These are phyloP conservation scores for Neolamprologus sp. DNA, from an alignment of 2,113 vertebrate genomes.

Conservation along the genomic window DNA sequence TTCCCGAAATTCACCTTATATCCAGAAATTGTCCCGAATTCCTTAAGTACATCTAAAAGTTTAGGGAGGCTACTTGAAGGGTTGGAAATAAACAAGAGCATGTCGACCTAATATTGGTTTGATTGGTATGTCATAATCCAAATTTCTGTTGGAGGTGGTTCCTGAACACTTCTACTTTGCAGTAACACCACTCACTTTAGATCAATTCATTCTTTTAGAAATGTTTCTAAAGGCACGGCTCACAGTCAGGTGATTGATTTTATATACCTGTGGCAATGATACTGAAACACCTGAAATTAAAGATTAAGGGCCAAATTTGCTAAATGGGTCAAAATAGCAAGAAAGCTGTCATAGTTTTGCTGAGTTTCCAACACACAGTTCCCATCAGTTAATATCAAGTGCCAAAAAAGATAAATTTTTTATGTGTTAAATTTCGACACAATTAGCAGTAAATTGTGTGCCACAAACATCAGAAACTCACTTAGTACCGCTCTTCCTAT, in stretches of 20 bases:
- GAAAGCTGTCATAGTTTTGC: background rate
- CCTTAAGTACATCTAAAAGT: too few species aligned
- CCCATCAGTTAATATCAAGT: background rate
- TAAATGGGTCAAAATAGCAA: background rate
- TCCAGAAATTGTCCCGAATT: too few species aligned
- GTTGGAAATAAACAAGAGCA: too few species aligned
- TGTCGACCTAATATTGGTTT: background rate
- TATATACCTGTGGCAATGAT: background rate
- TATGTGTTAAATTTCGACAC: background rate
- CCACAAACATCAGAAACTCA: background rate
- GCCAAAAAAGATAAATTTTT: accelerated
- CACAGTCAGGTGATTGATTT: background rate
- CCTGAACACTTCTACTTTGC: background rate
- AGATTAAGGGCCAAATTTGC: background rate
- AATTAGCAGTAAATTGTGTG: background rate
- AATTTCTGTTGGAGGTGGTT: background rate
- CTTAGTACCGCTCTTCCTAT: background rate
- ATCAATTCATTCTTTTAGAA: background rate
- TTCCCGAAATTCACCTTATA: too few species aligned
- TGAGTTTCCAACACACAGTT: background rate
- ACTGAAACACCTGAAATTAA: background rate
- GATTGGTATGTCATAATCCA: background rate
- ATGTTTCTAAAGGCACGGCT: background rate
- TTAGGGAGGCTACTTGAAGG: too few species aligned
- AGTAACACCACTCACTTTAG: background rate